Conservation (phyloP, 2,113 vertebrate species). For the Planiliza haematocheilus region DNA sequence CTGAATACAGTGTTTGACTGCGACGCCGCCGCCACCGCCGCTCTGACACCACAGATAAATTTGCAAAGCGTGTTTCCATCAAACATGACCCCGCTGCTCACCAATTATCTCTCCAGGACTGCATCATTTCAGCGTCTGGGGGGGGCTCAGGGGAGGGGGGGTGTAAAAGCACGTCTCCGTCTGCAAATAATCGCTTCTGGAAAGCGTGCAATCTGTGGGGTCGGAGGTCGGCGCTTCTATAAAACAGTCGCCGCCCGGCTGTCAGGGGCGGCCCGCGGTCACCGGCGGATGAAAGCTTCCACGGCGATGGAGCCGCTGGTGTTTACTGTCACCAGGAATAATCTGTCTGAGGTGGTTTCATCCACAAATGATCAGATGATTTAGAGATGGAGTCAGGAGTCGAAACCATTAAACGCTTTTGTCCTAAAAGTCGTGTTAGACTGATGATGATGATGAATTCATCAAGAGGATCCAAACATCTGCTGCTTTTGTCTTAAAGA, state of each 20-base stretch:
- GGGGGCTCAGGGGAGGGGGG: conserved; percentile 2
- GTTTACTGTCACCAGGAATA: no score
- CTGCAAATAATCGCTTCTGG: conserved; percentile 66
- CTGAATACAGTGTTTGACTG: conserved; percentile 64
- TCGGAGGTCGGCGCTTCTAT: conserved; percentile 52
- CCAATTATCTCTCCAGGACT: conserved; percentile 74
- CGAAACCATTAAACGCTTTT: no score
- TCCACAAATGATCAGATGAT: conserved; percentile 32
- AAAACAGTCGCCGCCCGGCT: conserved; percentile 54
- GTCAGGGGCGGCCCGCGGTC: conserved; percentile 25
- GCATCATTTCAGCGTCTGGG: conserved; percentile 50
- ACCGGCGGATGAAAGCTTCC: conserved; percentile 16
- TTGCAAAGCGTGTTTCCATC: conserved; percentile 78
- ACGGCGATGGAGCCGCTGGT: conserved; percentile 16
- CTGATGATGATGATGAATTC: no score
- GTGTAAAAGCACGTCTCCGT: conserved; percentile 62
- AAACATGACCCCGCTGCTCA: conserved; percentile 73
- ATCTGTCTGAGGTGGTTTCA: conserved; percentile 25
- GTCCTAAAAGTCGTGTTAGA: no score
- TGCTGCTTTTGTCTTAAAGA: no score
- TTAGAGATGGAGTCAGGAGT: no score
- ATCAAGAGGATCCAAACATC: no score
- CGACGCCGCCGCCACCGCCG: conserved; percentile 33
- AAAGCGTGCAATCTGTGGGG: conserved; percentile 70
- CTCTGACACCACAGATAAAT: conserved; percentile 64